Conservation (phyloP, 1,140 invertebrate genomes). For the Chionoecetes opilio region DNA sequence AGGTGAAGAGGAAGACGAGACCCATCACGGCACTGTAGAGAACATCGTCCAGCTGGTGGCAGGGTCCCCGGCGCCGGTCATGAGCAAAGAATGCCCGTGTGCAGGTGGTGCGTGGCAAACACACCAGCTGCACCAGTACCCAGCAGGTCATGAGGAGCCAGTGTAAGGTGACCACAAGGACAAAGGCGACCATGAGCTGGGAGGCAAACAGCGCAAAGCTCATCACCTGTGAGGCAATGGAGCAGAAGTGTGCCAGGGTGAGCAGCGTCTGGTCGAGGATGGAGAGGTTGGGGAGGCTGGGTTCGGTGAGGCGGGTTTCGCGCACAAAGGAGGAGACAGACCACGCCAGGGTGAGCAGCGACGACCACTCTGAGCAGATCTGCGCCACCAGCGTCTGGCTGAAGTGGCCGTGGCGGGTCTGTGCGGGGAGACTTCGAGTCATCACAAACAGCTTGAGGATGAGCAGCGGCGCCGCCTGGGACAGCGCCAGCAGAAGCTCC, state of each 20-base stretch:
- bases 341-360: slow-evolving; percentile 71
- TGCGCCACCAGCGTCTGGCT: slow-evolving; percentile 64
- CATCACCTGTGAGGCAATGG: slow-evolving; percentile 66
- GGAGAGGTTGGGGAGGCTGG: slow-evolving; percentile 63
- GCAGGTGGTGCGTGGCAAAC: slow-evolving; percentile 63
- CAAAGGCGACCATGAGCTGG: slow-evolving; percentile 45
- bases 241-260: slow-evolving; percentile 71
- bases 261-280: slow-evolving; percentile 53
- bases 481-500: slow-evolving; percentile 61
- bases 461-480: slow-evolving; percentile 65
- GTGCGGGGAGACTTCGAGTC: slow-evolving; percentile 49
- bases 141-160: slow-evolving; percentile 64
- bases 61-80: slow-evolving; percentile 48
- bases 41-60: slow-evolving; percentile 65
- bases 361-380: slow-evolving; percentile 55
- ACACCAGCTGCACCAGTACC: slow-evolving; percentile 66
- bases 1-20: slow-evolving; percentile 73
- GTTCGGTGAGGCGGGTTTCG: slow-evolving; percentile 62
- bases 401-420: slow-evolving; percentile 45
- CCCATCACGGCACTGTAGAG: slow-evolving; percentile 68
- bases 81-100: slow-evolving; percentile 68
- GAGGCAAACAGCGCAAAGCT: slow-evolving; percentile 65
- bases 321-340: slow-evolving; percentile 70
- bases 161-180: slow-evolving; percentile 48
- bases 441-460: slow-evolving; percentile 66